Conservation (phyloP, 2,888 invertebrate genomes). For the Metellina segmentata region DNA sequence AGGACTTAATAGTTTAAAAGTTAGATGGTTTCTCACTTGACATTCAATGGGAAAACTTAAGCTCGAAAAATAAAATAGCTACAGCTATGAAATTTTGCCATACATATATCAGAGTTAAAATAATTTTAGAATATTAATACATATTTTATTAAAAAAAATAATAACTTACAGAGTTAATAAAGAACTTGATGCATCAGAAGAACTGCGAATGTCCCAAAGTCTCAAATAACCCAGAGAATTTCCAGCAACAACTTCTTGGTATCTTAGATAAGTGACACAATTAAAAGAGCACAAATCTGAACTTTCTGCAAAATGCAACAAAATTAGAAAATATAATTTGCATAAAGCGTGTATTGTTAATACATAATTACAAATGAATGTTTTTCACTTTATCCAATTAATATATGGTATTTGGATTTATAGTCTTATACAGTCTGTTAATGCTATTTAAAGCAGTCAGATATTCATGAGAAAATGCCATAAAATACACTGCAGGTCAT, state of each 20-base stretch:
- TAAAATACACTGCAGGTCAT: not conserved
- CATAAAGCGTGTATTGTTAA: not conserved
- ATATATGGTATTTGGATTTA: too few species aligned
- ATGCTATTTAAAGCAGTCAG: not conserved
- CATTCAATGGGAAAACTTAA: too few species aligned
- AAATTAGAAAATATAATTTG: not conserved
- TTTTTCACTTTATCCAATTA: too few species aligned
- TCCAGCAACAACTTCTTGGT: conserved; percentile 89
- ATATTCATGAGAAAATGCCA: not conserved
- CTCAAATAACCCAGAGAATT: conserved; percentile 94
- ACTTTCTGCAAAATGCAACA: conserved; percentile 82
- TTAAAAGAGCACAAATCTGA: conserved; percentile 92
- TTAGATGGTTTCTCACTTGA: too few species aligned
- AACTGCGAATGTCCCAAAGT: conserved; percentile 90
- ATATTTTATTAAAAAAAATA: not conserved
- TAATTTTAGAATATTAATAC: too few species aligned
- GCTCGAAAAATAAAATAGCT: too few species aligned
- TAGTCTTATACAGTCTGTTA: not conserved
- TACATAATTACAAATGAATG: too few species aligned
- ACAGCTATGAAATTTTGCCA: too few species aligned
- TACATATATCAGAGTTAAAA: too few species aligned
- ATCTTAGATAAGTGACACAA: conserved; percentile 88
- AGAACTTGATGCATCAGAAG: conserved; percentile 85
- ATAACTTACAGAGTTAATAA: conserved; percentile 87
- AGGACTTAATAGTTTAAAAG: too few species aligned